A percentile compares a stretch with the other conserved stretches of the same genome.
These are phyloP conservation scores for Vultur gryphus DNA, from an alignment of 2,797 vertebrate genomes.

Conservation along the genomic window DNA sequence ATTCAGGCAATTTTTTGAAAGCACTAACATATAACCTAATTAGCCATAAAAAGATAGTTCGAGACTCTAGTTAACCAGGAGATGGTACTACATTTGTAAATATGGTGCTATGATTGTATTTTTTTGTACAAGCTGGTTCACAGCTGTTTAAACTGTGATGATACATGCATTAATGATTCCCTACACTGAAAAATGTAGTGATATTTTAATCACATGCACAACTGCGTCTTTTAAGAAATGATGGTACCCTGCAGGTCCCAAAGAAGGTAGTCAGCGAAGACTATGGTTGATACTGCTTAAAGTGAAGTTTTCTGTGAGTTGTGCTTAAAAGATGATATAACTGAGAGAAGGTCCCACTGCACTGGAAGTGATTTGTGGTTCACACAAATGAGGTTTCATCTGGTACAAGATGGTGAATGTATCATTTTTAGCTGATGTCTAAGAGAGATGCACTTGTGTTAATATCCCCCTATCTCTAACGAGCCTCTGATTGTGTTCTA, in stretches of 20 bases:
- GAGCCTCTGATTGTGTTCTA: background rate
- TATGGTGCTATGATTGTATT: slow-evolving; percentile 78
- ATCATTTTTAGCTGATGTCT: slow-evolving; percentile 17
- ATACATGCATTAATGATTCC: slow-evolving; percentile 51
- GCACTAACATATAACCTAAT: slow-evolving; percentile 67
- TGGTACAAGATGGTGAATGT: slow-evolving; percentile 18
- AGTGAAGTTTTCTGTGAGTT: background rate
- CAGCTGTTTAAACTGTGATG: slow-evolving; percentile 75
- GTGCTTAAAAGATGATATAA: background rate
- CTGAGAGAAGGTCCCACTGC: background rate
- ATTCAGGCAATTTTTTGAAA: slow-evolving; percentile 76
- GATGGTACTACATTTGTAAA: slow-evolving; percentile 75
- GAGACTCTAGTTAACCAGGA: slow-evolving; percentile 60
- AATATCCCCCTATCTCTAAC: background rate
- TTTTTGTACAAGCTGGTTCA: slow-evolving; percentile 67
- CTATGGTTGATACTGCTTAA: background rate
- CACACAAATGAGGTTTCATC: slow-evolving; percentile 21
- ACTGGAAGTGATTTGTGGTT: background rate
- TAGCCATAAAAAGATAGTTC: slow-evolving; percentile 75
- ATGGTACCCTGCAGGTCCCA: background rate
- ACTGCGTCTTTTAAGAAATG: background rate
- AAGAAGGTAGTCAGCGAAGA: background rate
- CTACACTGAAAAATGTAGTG: slow-evolving; percentile 56
- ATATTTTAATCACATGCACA: slow-evolving; percentile 44
- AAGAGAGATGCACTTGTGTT: background rate